phyloP scores from a whole-genome alignment of 2,888 invertebrate genomes.

The Xanthorhoe spadicearia region DNA sequence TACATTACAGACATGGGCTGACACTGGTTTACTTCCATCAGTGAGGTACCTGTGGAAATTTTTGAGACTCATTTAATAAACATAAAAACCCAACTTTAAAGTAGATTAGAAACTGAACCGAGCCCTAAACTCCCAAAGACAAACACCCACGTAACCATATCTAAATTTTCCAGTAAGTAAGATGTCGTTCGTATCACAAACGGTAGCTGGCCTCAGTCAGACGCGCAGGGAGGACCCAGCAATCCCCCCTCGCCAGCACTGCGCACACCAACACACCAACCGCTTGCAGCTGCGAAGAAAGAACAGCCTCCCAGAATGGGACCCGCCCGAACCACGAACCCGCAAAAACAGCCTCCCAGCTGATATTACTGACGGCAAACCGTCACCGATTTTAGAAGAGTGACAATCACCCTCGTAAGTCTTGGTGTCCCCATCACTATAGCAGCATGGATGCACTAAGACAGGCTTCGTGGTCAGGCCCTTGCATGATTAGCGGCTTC shows the following conservation, averaged over 20 bases:
- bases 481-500: slow-evolving; percentile 83
- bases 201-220: slow-evolving; percentile 82
- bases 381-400: slow-evolving; percentile 70
- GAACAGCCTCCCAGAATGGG: slow-evolving; percentile 82
- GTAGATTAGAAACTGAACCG: too few species aligned
- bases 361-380: slow-evolving; percentile 60
- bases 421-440: slow-evolving; percentile 79
- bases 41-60: too few species aligned
- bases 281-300: slow-evolving; percentile 75
- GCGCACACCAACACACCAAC: slow-evolving; percentile 78
- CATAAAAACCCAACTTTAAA: too few species aligned
- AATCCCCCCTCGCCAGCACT: slow-evolving; percentile 74
- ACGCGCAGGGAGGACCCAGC: slow-evolving; percentile 68
- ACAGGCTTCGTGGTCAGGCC: slow-evolving; percentile 75
- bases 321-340: slow-evolving; percentile 74
- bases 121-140: too few species aligned
- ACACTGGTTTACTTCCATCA: too few species aligned
- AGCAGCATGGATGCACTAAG: slow-evolving; percentile 76
- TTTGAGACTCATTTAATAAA: too few species aligned
- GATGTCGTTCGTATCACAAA: slow-evolving; percentile 85
- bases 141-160: slow-evolving; percentile 38
- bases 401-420: slow-evolving; percentile 80
- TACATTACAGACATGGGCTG: too few species aligned
- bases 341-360: slow-evolving; percentile 80
- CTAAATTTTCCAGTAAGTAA: slow-evolving; percentile 58